Base-by-base conservation (phyloP, 1,140 invertebrate genomes). In the Drosophila santomea region DNA sequence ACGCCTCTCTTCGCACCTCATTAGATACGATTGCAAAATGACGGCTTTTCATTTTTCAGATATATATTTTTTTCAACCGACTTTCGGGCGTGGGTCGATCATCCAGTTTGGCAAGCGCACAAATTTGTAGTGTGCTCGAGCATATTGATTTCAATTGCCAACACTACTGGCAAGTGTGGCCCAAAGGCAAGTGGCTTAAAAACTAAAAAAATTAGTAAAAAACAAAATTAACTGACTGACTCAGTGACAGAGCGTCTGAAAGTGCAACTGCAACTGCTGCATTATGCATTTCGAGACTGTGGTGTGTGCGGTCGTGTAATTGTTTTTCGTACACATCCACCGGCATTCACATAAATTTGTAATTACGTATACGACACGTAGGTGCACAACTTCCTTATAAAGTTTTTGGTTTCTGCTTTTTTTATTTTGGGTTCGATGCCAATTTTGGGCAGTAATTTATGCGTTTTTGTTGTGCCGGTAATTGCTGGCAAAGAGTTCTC, bases 341-440 rank as follows among this genome's bases (percentile, higher is more conserved):
- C 63, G 64, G 62, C 66, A 60, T 88, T 86, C 83, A 74, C 83
- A 88, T 88, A 84, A 89, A 89, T 88, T 84, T 80, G 68, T 88
- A 88, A 88, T 89, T 88, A 89, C 84, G 84, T 84, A 88, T 88
- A 88, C 84, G 84, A 74, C 84, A 78, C 69, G 84, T 88, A 84
- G 80, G 75, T 78, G 80, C 63, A 47, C 78, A 74, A 88, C 80
- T 88, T 88, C 84, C 84, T 88, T 88, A 90, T 84, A 80, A 48
- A 84, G 84, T 74, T 58, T 69, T 63, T 66, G 63, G 55, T 63
- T 17, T 60, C 2, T 20, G 20, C 3, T 17, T 17, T 17, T 20
- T 35, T 38, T 43, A 43, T 14, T 25, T 23, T 48, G 15, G 57
- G 38, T 73, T 67, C 67, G 67, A 61, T 78, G 74, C 66, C 83